Percentiles rank a stretch among this genome's conserved stretches.
Evolutionary conservation across 2,797 vertebrate species (phyloP).

Genomic region (Phataginus tetradactyla): DNA sequence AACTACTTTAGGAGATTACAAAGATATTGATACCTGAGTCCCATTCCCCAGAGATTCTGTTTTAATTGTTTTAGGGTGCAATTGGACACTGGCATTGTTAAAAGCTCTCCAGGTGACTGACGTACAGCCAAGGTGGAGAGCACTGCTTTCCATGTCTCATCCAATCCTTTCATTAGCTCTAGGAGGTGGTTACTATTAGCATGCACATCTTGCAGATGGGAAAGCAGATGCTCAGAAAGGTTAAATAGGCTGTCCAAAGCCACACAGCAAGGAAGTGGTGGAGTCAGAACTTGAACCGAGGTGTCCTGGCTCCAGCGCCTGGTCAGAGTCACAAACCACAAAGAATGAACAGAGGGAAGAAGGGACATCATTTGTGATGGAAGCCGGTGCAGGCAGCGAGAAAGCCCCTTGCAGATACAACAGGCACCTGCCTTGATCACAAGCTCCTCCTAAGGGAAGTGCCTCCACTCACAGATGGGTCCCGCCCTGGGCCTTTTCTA

Average conservation of each 20-base stretch:
- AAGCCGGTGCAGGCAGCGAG: neutral
- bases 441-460: neutral
- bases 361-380: neutral
- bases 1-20: neutral
- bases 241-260: neutral
- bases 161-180: neutral
- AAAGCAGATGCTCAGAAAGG: neutral
- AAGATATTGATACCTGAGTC: rapidly evolving
- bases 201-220: neutral
- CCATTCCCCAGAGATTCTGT: neutral
- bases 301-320: neutral
- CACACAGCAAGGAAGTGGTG: neutral
- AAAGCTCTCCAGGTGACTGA: neutral
- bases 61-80: neutral
- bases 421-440: neutral
- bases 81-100: neutral
- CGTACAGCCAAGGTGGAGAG: too few relatives aligned
- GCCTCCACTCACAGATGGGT: neutral
- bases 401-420: neutral
- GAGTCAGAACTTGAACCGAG: neutral
- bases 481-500: neutral
- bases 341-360: too few relatives aligned
- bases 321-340: neutral
- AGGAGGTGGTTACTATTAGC: neutral
- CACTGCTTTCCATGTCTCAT: neutral